These are phyloP conservation scores for Sandelia bainsii DNA, from an alignment of 2,797 vertebrate species.

Conservation along the genomic window DNA sequence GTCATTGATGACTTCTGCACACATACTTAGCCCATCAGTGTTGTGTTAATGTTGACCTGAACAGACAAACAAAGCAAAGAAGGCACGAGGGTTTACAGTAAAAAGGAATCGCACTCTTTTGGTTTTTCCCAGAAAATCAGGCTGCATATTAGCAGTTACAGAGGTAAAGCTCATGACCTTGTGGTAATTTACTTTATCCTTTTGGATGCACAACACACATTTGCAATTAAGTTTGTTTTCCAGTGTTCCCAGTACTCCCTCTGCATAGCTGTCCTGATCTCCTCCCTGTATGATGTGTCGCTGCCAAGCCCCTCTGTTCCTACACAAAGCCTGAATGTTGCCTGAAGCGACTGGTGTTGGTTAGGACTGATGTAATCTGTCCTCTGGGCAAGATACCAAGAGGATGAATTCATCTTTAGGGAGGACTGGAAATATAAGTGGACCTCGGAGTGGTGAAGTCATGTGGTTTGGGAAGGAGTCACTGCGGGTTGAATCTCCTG, in stretches of 20 bases:
- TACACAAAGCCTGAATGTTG: conserved; percentile 27
- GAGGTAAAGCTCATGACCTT: not conserved
- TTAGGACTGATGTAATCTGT: conserved; percentile 55
- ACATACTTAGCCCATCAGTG: conserved; percentile 37
- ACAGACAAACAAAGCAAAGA: not conserved
- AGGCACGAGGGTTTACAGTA: conserved; percentile 5
- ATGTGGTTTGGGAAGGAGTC: conserved; percentile 45
- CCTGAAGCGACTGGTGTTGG: conserved; percentile 10
- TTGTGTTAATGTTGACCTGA: conserved; percentile 29
- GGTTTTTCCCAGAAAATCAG: conserved; percentile 11
- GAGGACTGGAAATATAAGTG: conserved; percentile 42
- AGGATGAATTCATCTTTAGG: conserved; percentile 61
- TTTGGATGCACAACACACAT: conserved; percentile 9
- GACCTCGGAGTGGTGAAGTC: conserved; percentile 47
- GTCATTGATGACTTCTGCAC: conserved; percentile 34
- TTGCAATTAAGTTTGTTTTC: conserved; percentile 14
- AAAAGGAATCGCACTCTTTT: not conserved
- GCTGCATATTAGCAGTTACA: not conserved
- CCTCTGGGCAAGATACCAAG: conserved; percentile 41
- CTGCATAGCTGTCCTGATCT: not conserved
- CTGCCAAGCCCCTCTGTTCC: conserved; percentile 11
- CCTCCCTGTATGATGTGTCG: conserved; percentile 24
- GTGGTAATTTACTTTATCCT: not conserved
- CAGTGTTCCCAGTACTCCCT: conserved; percentile 7
- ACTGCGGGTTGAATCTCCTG: conserved; percentile 5